These are phyloP conservation scores for Phytoseiulus persimilis DNA, from an alignment of 2,888 invertebrate species.

Conservation along the genomic window DNA sequence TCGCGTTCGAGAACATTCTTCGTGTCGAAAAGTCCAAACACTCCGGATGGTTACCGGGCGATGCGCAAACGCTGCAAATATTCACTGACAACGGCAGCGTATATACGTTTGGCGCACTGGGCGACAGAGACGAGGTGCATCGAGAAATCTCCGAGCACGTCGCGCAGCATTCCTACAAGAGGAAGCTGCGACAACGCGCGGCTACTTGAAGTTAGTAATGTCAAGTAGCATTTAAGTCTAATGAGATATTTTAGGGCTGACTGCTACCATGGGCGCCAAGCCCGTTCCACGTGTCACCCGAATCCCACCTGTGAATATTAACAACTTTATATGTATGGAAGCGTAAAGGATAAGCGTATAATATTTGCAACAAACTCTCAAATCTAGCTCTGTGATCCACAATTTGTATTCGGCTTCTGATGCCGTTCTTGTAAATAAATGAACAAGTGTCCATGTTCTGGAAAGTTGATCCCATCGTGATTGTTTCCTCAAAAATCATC, in stretches of 20 bases:
- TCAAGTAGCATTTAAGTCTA: neutral
- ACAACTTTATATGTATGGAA: neutral
- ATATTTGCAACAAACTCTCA: neutral
- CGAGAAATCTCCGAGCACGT: slow-evolving; percentile 19
- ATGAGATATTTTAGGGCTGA: no score
- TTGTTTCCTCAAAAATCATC: no score
- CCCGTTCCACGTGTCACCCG: neutral
- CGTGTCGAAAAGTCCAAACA: slow-evolving; percentile 48
- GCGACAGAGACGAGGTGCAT: slow-evolving; percentile 12
- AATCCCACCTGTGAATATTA: neutral
- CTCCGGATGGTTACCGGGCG: slow-evolving; percentile 26
- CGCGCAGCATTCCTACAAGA: slow-evolving; percentile 28
- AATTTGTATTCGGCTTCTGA: neutral
- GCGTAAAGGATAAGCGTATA: neutral
- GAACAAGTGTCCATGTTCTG: neutral
- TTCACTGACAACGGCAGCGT: slow-evolving; percentile 10
- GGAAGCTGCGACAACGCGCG: neutral
- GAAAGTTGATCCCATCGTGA: neutral
- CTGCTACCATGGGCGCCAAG: no score
- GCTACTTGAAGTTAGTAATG: neutral
- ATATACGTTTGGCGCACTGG: neutral
- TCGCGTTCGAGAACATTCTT: slow-evolving; percentile 50
- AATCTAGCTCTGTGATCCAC: neutral
- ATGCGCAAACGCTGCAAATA: slow-evolving; percentile 22
- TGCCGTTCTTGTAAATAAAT: neutral